Base-by-base conservation (phyloP, 2,888 invertebrate species). In the Subacronicta megacephala region DNA sequence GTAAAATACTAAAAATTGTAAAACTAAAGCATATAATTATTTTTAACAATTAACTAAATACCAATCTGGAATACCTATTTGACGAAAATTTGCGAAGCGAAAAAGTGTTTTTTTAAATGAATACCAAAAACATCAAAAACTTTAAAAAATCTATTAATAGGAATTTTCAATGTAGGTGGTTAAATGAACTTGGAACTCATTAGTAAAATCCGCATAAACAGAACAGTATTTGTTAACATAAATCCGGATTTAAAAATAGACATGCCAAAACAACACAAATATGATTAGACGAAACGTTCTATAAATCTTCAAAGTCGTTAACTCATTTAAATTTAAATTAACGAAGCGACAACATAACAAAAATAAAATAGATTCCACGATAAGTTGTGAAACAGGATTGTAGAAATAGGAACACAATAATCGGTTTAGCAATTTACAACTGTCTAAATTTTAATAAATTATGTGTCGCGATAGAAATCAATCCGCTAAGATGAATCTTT, bases 281-380 rank as follows among this genome's bases (percentile, higher is more conserved):
- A 62, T 26, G 18, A 65, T 65, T 52, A 62, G 57, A 62, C 10
- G 10, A 38, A 45, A 38, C 50, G 37, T 59, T 65, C 35, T 13
- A 62, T 65, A 72, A 73, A 69, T 67, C 68, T 63, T 35, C 45
- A 63, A 59, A 44, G 57, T 72, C 60, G 65, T 69, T 75, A 72
- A 13, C 41, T 35, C 4, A 55, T 72, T 64, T 45, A 35, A 59
- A 64, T 74, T 60, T 57, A 29, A 64, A 68, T 68, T 56, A 68
- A 45, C 9, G 62, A 53, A 23, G 37, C 44, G 40, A 44, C 18
- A 45, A 31, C 12, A 29, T n/a, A 31, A n/a, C 7, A 57, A 35
- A 6, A 6, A 7, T 0, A 16, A 47, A 61, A 44, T 13, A 6
- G 57, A 45, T 58, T 50, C 26, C 1, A 17, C 6, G 15, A 62